Conservation (phyloP, 2,797 vertebrate genomes). For the Linurgus olivaceus region DNA sequence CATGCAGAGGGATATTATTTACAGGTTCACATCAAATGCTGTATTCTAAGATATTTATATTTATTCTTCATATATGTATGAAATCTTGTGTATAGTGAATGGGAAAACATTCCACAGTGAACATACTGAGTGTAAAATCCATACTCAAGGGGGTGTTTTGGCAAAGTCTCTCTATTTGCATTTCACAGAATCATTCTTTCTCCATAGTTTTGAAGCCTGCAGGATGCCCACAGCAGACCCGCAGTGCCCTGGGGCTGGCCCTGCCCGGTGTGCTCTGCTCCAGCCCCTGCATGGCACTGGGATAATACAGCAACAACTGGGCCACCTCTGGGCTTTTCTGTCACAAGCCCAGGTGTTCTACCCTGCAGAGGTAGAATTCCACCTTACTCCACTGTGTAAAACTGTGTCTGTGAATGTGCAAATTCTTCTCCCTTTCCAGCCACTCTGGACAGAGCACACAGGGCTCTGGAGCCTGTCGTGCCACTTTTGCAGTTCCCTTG, state of each 20-base stretch:
- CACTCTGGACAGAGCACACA: fast-evolving
- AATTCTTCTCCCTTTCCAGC: background rate
- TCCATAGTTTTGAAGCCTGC: background rate
- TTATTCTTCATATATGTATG: background rate
- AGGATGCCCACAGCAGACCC: background rate
- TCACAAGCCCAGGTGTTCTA: background rate
- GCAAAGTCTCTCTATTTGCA: background rate
- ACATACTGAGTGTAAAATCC: background rate
- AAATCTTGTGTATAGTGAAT: background rate
- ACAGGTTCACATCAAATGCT: background rate
- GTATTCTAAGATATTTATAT: background rate
- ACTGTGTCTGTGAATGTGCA: background rate
- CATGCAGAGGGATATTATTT: background rate
- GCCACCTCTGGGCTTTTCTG: background rate
- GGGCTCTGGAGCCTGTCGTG: background rate
- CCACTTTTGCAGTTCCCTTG: background rate
- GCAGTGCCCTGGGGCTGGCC: background rate
- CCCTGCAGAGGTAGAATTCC: background rate
- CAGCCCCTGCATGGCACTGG: background rate
- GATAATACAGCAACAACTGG: background rate
- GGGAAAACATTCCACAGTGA: background rate
- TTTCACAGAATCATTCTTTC: background rate
- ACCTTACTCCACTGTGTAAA: background rate
- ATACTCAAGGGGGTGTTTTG: background rate
- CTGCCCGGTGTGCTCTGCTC: background rate